Percentiles rank a stretch among this genome's conserved stretches.
Evolutionary conservation across 2,113 vertebrate species (phyloP).

Genomic region (Cyprinodon tularosa): DNA sequence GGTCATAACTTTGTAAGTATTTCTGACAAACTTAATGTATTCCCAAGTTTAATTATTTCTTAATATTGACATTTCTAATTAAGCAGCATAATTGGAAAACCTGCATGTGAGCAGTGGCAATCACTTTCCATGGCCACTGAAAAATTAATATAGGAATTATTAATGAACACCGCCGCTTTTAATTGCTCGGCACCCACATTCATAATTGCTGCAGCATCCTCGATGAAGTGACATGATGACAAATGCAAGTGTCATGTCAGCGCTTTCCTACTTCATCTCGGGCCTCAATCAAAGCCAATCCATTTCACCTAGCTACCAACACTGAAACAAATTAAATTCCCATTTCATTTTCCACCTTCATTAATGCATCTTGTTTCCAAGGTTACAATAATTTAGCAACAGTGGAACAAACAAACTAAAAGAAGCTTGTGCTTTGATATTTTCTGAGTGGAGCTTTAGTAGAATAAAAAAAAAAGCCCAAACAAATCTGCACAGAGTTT

Average conservation of each 20-base stretch:
- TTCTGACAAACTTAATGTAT: conserved; percentile 78
- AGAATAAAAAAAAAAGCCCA: conserved; percentile 35
- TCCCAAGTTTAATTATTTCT: conserved; percentile 81
- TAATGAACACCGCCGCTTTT: conserved; percentile 81
- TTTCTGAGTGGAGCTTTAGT: conserved; percentile 48
- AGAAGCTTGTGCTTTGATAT: conserved; percentile 62
- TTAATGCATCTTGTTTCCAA: conserved; percentile 78
- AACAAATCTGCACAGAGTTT: conserved; percentile 61
- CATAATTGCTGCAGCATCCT: conserved; percentile 80
- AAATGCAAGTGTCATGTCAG: conserved; percentile 82
- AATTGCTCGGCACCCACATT: conserved; percentile 79
- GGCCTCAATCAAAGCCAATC: conserved; percentile 81
- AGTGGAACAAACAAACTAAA: conserved; percentile 65
- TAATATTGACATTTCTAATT: conserved; percentile 86
- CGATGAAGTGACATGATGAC: conserved; percentile 80
- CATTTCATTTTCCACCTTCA: conserved; percentile 79
- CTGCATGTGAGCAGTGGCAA: conserved; percentile 70
- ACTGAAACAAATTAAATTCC: conserved; percentile 77
- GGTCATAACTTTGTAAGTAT: conserved; percentile 66
- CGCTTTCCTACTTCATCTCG: conserved; percentile 74
- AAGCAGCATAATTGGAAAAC: conserved; percentile 81
- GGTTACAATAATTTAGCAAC: conserved; percentile 75
- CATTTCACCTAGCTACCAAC: conserved; percentile 74
- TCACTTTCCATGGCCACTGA: conserved; percentile 73
- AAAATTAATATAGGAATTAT: conserved; percentile 83